phyloP scores from a whole-genome alignment of 2,888 invertebrate species.

The Bhutanitis thaidina region DNA sequence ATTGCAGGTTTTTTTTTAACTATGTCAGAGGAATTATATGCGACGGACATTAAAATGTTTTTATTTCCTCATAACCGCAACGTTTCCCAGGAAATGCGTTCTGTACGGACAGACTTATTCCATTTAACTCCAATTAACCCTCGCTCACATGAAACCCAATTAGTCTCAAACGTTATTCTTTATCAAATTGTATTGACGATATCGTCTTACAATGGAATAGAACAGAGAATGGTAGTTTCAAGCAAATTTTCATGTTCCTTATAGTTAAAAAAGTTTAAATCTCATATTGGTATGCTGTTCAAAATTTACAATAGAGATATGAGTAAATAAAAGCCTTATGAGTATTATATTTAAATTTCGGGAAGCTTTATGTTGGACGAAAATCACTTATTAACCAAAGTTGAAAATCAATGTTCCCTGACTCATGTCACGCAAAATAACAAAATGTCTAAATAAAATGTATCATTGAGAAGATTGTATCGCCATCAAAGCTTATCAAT shows the following conservation, averaged over 20 bases:
- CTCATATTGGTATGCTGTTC: too few species aligned
- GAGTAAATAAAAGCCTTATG: too few species aligned
- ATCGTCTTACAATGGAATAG: constrained; percentile 10
- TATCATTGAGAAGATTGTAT: too few species aligned
- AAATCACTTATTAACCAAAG: too few species aligned
- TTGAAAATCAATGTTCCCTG: too few species aligned
- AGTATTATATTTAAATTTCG: neutral
- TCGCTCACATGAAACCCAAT: constrained; percentile 38
- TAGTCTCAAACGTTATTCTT: constrained; percentile 24
- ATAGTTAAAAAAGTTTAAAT: too few species aligned
- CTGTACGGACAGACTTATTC: constrained; percentile 18
- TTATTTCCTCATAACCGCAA: neutral
- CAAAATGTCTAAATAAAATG: too few species aligned
- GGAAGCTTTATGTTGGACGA: too few species aligned
- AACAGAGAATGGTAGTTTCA: neutral
- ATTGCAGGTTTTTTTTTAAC: neutral
- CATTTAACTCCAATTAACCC: constrained; percentile 44
- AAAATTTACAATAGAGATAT: too few species aligned
- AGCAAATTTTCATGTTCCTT: too few species aligned
- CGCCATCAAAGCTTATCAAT: too few species aligned
- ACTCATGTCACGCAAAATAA: too few species aligned
- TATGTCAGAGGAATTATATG: neutral
- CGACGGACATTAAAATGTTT: neutral
- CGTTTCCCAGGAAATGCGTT: constrained; percentile 5
- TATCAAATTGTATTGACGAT: neutral